Percentiles rank a stretch among this genome's conserved stretches.
Conservation (phyloP, 2,888 invertebrate genomes). For the Drosophila meridionalis region DNA sequence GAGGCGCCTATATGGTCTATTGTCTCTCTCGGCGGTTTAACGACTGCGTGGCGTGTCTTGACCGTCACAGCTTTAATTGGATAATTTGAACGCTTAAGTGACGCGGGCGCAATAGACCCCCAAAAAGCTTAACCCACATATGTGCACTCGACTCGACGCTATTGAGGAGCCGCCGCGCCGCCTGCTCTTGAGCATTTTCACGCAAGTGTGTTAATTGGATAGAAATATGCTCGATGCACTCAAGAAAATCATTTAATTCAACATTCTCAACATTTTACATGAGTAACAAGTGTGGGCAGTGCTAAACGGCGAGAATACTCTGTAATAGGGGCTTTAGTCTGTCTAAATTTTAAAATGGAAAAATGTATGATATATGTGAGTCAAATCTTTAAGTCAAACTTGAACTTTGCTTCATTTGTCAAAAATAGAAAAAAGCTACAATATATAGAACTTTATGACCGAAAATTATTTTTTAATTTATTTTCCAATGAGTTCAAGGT, state of each 20-base stretch:
- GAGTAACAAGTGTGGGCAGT: neutral
- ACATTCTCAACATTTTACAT: constrained; percentile 4
- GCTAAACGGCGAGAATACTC: neutral
- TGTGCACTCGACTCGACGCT: constrained; percentile 8
- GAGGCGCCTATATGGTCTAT: constrained; percentile 15
- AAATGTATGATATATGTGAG: too few species aligned
- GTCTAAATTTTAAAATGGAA: too few species aligned
- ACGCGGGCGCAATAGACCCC: constrained; percentile 7
- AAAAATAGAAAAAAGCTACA: neutral
- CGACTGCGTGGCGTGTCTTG: constrained; percentile 28
- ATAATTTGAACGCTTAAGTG: constrained; percentile 65
- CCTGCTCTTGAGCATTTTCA: constrained; percentile 65
- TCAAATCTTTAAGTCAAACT: neutral
- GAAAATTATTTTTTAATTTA: neutral
- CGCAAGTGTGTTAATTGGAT: constrained; percentile 67
- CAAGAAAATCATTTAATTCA: constrained; percentile 25
- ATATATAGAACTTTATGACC: neutral
- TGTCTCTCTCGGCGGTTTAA: constrained; percentile 28
- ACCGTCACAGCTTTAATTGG: constrained; percentile 66
- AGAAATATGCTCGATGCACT: constrained; percentile 45
- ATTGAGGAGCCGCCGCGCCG: constrained; percentile 35
- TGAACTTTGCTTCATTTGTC: neutral
- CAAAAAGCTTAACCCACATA: constrained; percentile 29
- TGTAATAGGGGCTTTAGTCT: neutral
- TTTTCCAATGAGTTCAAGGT: neutral